Conservation (phyloP, 2,113 vertebrate genomes). For the Numida meleagris region DNA sequence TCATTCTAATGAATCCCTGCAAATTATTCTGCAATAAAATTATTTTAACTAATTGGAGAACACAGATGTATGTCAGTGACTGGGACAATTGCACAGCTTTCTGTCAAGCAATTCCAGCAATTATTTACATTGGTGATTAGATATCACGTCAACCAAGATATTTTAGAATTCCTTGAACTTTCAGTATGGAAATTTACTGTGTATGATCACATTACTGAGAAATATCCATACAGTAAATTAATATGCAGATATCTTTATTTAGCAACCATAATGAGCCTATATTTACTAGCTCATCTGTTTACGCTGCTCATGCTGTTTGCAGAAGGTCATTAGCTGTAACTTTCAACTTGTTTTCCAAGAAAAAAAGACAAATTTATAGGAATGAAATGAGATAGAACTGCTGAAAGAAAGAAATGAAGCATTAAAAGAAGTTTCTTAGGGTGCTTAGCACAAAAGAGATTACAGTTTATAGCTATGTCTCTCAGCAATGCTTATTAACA, state of each 20-base stretch:
- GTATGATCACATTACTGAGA: constrained; percentile 4
- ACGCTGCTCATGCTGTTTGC: not conserved
- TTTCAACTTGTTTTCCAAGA: not conserved
- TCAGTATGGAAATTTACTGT: constrained; percentile 19
- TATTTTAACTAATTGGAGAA: constrained; percentile 37
- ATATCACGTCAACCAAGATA: constrained; percentile 10
- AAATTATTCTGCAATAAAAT: constrained; percentile 16
- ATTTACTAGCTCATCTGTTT: constrained; percentile 31
- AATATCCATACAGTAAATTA: constrained; percentile 28
- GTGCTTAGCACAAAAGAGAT: not conserved
- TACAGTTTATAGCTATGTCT: not conserved
- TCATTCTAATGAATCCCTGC: constrained; percentile 45
- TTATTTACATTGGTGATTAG: constrained; percentile 34
- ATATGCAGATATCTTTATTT: constrained; percentile 19
- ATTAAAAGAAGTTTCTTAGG: not conserved
- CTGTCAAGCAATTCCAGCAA: constrained; percentile 29
- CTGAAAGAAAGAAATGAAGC: not conserved
- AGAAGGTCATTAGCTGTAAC: not conserved
- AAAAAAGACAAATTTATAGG: not conserved
- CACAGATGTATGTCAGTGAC: constrained; percentile 37
- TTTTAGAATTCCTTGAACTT: constrained; percentile 37
- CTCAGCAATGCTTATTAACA: not conserved
- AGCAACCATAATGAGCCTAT: not conserved
- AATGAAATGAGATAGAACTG: not conserved
- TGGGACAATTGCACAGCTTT: constrained; percentile 14